Conservation (phyloP, 2,888 invertebrate species). For the Malthinus flaveolus region DNA sequence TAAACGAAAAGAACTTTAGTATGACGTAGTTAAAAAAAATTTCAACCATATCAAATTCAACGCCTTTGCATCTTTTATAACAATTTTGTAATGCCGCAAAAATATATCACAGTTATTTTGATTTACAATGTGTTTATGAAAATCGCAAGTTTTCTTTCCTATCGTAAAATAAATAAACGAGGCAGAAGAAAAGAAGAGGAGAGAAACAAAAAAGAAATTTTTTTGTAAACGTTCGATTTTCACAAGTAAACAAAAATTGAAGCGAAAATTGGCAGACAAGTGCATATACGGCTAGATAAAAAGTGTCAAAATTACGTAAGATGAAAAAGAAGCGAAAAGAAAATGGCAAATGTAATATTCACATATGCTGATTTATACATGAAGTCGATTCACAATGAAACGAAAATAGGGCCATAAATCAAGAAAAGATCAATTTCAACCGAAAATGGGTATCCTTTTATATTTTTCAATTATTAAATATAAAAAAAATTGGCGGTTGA, state of each 20-base stretch:
- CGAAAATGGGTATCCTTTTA: conserved; percentile 15
- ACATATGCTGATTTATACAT: conserved; percentile 36
- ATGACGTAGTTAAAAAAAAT: conserved; percentile 14
- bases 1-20: conserved; percentile 4
- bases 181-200: background rate
- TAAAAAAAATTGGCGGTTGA: too few relatives aligned
- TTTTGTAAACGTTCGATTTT: conserved; percentile 3
- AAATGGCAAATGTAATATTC: conserved; percentile 31
- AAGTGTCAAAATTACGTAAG: conserved; percentile 5
- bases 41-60: conserved; percentile 5
- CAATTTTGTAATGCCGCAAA: conserved; percentile 14
- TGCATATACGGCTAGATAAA: background rate
- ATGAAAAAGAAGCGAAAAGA: conserved; percentile 9
- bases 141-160: conserved; percentile 9
- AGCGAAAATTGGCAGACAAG: background rate
- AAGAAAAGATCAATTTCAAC: conserved; percentile 24
- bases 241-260: conserved; percentile 1
- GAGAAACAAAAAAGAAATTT: conserved; percentile 1
- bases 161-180: conserved; percentile 9
- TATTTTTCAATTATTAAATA: too few relatives aligned
- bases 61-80: conserved; percentile 15
- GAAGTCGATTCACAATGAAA: conserved; percentile 31
- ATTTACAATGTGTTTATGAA: conserved; percentile 12
- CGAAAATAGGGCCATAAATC: conserved; percentile 32
- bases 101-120: conserved; percentile 19